Evolutionary conservation across 2,888 invertebrate genomes (phyloP), one percentile per base, ranked within the genome.

Genomic region (Caradrina clavipalpis): DNA sequence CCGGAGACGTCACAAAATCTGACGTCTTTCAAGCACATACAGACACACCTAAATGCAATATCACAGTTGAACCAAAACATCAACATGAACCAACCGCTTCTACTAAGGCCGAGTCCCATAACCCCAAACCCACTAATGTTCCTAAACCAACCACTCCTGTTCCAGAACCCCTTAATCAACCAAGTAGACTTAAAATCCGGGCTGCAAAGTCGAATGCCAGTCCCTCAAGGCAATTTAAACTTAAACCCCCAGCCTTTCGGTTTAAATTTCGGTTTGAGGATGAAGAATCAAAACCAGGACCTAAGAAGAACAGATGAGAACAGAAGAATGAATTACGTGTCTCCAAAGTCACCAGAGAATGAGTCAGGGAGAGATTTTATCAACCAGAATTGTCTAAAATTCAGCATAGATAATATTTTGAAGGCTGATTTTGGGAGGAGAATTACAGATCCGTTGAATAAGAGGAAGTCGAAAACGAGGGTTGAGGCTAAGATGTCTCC

Each of bases 361-460:
- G 94, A 94, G 17, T 92, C 93, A 0, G 92, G 88, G 4, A 91
- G 94, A 17, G 94, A 96, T 68, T 93, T 92, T 13, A 94, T 95
- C 0, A 96, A 97, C 74, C 97, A 97, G 74, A 95, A 95, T 57
- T 96, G 96, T 81, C 91, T 98, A 42, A 97, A 98, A 83, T 98
- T 98, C 94, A 98, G 98, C 87, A 98, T 98, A 89, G 98, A 98
- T 86, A 98, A 98, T 91, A 98, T 98, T 74, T 92, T 98, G 31
- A 97, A 98, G 87, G 98, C 98, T 0, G 98, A 98, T 89, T 98
- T 98, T 81, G 98, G 98, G 0, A 95, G 97, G 42, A 89, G 97
- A 56, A 97, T 97, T 49, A 97, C 97, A 0, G 97, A 97, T 86
- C 98, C 97, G 15, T 93, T 98, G 65, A 96, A 96, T 59, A 97